Evolutionary conservation across 2,888 invertebrate species (phyloP), one percentile per base, ranked within the genome.

Genomic region (Tanypteryx hageni): DNA sequence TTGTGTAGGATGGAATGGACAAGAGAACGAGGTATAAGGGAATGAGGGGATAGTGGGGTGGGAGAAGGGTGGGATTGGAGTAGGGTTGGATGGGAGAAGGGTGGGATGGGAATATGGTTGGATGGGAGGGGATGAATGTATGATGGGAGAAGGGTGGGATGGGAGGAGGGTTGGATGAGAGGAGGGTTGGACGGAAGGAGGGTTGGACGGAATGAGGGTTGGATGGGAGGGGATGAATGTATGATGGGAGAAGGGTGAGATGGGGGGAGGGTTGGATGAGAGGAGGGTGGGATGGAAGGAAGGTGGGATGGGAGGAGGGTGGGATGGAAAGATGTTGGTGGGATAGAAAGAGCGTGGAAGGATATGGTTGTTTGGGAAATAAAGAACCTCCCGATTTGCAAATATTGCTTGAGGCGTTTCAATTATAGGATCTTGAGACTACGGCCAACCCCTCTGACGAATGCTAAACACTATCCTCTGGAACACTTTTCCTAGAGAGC

Each of bases 391-490:
- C 76, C 22, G 22, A 13, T 76, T 76, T 76, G 76, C 76, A 76
- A 76, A 76, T 76, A 76, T 76, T 76, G 76, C 22, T 76, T 76
- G 76, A 76, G 76, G 76, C 76, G 76, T 76, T 76, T 76, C 76
- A 76, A 76, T 76, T 76, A 76, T 76, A 76, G 76, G 76, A 22
- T n/a, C 68, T 68, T 68, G 68, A 22, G 76, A 27, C 22, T 27
- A 76, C 76, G 76, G 27, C 22, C 27, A 22, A 27, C 22, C 27
- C 76, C 76, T 27, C 27, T 14, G 27, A 76, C 76, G 76, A 76
- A 44, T 5, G 1, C 44, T 44, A 44, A 27, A 76, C 22, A 76
- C 76, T 76, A 27, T 76, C 76, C 76, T 22, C 27, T 3, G 76
- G 76, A 27, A 76, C 76, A 27, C 27, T 22, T 76, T 76, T 76